Evolutionary conservation across 2,113 vertebrate species (phyloP).

Genomic region (Galemys pyrenaicus): DNA sequence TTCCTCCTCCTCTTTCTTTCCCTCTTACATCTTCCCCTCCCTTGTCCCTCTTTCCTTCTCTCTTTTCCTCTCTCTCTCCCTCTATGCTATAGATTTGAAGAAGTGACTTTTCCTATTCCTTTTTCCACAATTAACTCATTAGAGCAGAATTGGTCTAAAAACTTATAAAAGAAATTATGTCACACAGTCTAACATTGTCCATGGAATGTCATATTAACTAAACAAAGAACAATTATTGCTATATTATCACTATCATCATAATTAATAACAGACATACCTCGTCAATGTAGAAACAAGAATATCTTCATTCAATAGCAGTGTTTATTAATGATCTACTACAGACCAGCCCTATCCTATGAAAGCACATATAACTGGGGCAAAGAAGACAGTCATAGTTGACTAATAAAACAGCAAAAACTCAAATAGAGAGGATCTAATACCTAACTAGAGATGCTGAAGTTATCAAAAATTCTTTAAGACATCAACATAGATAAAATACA

Average conservation of each 20-base stretch:
- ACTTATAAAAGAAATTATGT: slow-evolving; percentile 1
- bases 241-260: background rate
- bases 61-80: too few relatives aligned
- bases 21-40: too few relatives aligned
- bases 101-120: background rate
- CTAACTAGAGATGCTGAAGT: background rate
- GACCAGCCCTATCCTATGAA: background rate
- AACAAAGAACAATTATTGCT: background rate
- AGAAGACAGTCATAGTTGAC: background rate
- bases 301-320: background rate
- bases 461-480: background rate
- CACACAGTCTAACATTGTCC: background rate
- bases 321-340: background rate
- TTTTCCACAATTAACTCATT: background rate
- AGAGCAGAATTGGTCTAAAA: background rate
- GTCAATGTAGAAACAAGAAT: background rate
- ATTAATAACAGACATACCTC: background rate
- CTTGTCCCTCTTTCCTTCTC: too few relatives aligned
- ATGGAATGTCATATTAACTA: background rate
- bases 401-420: background rate
- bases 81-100: background rate
- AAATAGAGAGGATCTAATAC: background rate
- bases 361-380: background rate
- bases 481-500: background rate
- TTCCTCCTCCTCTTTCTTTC: too few relatives aligned